Evolutionary conservation across 1,140 invertebrate genomes (phyloP).

Genomic region (Ephestia elutella): DNA sequence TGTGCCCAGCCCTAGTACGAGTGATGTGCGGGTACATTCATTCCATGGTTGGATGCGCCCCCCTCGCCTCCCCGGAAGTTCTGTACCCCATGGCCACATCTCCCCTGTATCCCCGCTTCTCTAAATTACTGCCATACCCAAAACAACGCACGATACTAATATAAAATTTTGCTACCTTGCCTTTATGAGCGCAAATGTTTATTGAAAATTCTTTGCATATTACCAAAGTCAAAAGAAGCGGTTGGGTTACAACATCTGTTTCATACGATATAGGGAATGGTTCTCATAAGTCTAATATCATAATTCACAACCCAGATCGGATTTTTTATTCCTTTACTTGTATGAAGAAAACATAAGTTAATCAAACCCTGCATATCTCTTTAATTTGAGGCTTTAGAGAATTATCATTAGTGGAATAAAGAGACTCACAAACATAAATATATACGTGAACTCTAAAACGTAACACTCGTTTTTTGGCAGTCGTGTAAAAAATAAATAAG

Average conservation of each 20-base stretch:
- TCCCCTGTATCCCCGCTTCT: conserved; percentile 24
- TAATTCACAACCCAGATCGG: no score
- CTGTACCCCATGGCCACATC: conserved; percentile 24
- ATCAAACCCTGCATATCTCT: no score
- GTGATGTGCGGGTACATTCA: conserved; percentile 22
- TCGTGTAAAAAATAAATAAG: background rate
- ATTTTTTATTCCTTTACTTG: no score
- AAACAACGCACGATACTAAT: conserved; percentile 23
- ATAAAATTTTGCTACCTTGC: conserved; percentile 28
- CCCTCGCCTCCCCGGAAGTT: conserved; percentile 19
- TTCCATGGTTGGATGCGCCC: conserved; percentile 31
- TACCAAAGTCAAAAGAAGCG: conserved; percentile 12
- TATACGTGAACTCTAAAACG: no score
- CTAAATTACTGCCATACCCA: conserved; percentile 30
- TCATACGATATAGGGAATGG: no score
- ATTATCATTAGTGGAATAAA: no score
- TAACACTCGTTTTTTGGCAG: no score
- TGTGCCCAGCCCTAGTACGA: background rate
- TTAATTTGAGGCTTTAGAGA: no score
- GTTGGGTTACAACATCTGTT: no score
- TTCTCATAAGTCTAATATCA: no score
- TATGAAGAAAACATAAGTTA: no score
- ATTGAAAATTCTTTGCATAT: conserved; percentile 23
- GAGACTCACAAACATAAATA: no score
- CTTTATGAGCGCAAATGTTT: conserved; percentile 18